A percentile compares a stretch with the other conserved stretches of the same genome.
Conservation (phyloP, 2,888 invertebrate species). For the Helicoverpa assulta region DNA sequence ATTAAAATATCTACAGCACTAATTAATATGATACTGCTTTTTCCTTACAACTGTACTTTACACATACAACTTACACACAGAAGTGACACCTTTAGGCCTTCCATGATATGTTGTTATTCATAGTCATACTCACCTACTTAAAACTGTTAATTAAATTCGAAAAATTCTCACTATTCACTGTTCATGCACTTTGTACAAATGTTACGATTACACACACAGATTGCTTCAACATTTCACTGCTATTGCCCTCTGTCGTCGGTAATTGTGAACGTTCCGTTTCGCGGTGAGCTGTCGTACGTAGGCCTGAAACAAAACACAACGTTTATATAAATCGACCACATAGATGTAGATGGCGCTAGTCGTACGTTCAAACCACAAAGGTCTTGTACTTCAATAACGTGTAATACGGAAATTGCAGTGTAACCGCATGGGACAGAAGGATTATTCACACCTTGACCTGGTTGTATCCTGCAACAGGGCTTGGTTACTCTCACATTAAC, state of each 20-base stretch:
- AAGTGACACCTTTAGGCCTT: conserved; percentile 29
- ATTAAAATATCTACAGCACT: conserved; percentile 37
- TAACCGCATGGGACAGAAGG: conserved; percentile 45
- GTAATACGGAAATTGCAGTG: conserved; percentile 47
- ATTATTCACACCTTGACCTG: conserved; percentile 53
- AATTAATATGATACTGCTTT: conserved; percentile 43
- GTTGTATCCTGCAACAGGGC: conserved; percentile 31
- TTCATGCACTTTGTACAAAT: conserved; percentile 52
- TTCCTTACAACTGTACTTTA: conserved; percentile 42
- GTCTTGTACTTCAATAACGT: conserved; percentile 37
- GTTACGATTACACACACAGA: conserved; percentile 35
- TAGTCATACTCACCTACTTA: conserved; percentile 44
- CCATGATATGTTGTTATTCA: conserved; percentile 44
- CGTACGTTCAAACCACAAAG: conserved; percentile 6
- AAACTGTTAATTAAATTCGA: conserved; percentile 67
- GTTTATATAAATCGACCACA: conserved; percentile 24
- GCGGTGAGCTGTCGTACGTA: conserved; percentile 75
- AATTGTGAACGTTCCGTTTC: conserved; percentile 84
- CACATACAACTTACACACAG: conserved; percentile 25
- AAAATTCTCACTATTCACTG: conserved; percentile 71
- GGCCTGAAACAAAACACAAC: conserved; percentile 71
- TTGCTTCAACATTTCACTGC: conserved; percentile 43
- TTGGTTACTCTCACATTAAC: conserved; percentile 24
- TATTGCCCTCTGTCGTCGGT: conserved; percentile 85
- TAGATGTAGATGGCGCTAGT: conserved; percentile 66